These are phyloP conservation scores for Cephalotes varians DNA, from an alignment of 2,888 invertebrate species.

Conservation along the genomic window DNA sequence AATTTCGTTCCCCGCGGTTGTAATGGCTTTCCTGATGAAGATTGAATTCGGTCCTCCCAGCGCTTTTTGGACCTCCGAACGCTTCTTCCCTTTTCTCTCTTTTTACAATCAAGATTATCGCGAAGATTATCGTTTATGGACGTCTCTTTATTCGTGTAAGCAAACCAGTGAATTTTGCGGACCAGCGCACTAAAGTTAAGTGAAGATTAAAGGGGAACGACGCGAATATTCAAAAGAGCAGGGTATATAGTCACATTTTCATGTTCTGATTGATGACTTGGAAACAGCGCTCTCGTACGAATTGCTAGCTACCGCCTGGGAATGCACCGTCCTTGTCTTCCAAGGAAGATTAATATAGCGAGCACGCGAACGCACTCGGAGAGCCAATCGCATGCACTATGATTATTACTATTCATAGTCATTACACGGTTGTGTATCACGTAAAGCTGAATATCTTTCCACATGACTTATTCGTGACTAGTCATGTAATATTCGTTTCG, in stretches of 20 bases:
- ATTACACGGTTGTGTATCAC: not conserved
- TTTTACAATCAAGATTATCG: not conserved
- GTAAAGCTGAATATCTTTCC: not conserved
- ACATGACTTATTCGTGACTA: not conserved
- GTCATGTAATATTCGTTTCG: conserved; percentile 32
- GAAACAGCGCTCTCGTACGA: conserved; percentile 75
- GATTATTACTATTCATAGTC: not conserved
- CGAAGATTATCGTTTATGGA: conserved; percentile 28
- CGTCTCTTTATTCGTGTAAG: not conserved
- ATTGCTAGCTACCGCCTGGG: conserved; percentile 70
- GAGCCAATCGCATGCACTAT: not conserved
- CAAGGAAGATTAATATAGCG: conserved; percentile 70
- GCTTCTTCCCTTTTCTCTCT: not conserved
- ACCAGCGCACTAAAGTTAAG: not conserved
- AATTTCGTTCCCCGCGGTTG: conserved; percentile 46
- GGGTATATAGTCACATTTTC: conserved; percentile 19
- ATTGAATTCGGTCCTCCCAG: conserved; percentile 43
- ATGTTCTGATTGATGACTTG: conserved; percentile 60
- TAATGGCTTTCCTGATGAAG: conserved; percentile 55
- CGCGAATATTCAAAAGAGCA: not conserved
- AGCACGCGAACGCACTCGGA: conserved; percentile 3
- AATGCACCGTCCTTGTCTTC: conserved; percentile 70
- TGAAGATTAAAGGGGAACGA: not conserved
- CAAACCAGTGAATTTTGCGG: conserved; percentile 14
- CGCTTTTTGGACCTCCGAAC: conserved; percentile 5